Base-by-base conservation (phyloP, 1,140 invertebrate genomes). In the Zophobas atratus region DNA sequence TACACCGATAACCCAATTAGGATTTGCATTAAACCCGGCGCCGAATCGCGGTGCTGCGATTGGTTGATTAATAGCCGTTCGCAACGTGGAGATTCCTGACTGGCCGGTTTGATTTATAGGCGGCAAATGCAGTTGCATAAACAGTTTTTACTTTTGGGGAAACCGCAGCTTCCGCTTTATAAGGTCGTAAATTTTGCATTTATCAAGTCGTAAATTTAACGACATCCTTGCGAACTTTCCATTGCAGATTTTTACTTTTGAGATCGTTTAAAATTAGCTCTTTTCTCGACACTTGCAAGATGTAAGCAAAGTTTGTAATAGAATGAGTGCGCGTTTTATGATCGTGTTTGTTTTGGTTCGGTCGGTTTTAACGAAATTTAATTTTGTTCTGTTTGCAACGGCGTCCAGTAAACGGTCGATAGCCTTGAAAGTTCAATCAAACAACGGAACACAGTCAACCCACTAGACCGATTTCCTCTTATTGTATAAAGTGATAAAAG, bases 401-500 rank as follows among this genome's bases (percentile, higher is more conserved):
- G 3, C 43, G 43, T 3, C 43, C 43, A 46, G 8, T 46, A 46
- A 46, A 46, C 43, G 43, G 43, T 46, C 43, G 43, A 46, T 46
- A 8, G 43, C 43, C 43, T 46, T 46, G 43, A 46, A 3, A 46
- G 43, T 46, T 46, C 43, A 46, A 46, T 46, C 43, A 46, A 46
- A 46, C 43, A 46, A 46, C 43, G 43, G 43, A 46, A 46, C 43
- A 46, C 20, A 8, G 3, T 46, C 43, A 46, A 8, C 3, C 43
- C 43, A 8, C 43, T 4, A 46, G 43, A 46, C 43, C 43, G 8
- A 46, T 46, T 46, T 46, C 43, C 43, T 46, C 43, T 46, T 46
- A 46, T 46, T 46, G 43, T 46, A 46, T 46, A 46, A 46, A 46
- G 3, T 46, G 43, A 46, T 46, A 46, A 46, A 46, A 46, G 43